Percentiles rank a stretch among this genome's conserved stretches.
phyloP scores from a whole-genome alignment of 1,140 invertebrate genomes.

The Argopecten irradians region DNA sequence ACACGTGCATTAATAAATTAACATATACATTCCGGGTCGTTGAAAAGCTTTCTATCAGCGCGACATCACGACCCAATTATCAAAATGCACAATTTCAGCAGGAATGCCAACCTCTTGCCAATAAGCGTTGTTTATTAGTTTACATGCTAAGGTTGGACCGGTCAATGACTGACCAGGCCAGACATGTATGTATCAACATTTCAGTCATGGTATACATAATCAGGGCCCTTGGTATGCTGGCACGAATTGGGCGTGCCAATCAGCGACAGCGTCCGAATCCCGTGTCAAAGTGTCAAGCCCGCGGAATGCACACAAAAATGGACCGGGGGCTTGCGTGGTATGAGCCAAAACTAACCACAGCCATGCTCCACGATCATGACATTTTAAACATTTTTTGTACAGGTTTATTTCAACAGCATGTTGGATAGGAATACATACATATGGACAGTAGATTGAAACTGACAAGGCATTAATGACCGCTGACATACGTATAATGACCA shows the following conservation, averaged over 20 bases:
- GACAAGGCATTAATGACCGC: not conserved
- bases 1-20: slow-evolving; percentile 23
- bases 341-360: not conserved
- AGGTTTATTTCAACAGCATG: not conserved
- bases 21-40: slow-evolving; percentile 14
- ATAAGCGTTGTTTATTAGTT: not conserved
- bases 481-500: slow-evolving; percentile 16
- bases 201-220: not conserved
- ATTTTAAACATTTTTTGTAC: slow-evolving; percentile 9
- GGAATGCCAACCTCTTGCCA: not conserved
- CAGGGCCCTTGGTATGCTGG: not conserved
- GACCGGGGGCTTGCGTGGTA: not conserved
- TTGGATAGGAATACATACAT: not conserved
- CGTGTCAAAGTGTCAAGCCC: slow-evolving; percentile 14
- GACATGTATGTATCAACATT: not conserved
- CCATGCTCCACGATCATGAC: not conserved
- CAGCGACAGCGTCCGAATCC: slow-evolving; percentile 5
- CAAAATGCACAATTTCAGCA: slow-evolving; percentile 15
- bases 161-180: not conserved
- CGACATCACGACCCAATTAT: not conserved
- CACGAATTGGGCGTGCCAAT: not conserved
- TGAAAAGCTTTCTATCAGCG: not conserved
- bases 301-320: not conserved
- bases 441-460: not conserved
- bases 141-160: not conserved